Evolutionary conservation across 2,113 vertebrate species (phyloP).

Genomic region (Daubentonia madagascariensis): DNA sequence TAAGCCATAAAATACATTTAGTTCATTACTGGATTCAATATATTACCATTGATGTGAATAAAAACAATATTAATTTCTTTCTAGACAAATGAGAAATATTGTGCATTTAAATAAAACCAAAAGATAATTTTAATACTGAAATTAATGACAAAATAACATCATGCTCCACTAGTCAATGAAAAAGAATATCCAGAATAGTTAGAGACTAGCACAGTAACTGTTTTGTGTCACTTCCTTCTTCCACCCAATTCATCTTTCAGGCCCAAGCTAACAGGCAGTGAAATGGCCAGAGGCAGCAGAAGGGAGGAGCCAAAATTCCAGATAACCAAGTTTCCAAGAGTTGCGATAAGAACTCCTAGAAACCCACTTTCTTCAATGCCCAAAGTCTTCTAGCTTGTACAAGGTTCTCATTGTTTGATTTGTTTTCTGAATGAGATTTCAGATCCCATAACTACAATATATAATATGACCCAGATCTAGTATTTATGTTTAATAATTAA

Average conservation of each 20-base stretch:
- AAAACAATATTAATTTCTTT: background rate
- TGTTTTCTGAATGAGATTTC: slow-evolving; percentile 6
- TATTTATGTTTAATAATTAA: background rate
- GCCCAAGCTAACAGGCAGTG: background rate
- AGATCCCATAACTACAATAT: background rate
- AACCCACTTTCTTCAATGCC: background rate
- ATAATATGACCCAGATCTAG: background rate
- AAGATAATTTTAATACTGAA: slow-evolving; percentile 21
- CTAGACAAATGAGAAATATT: background rate
- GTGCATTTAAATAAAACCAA: background rate
- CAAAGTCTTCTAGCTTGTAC: background rate
- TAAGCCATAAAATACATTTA: background rate
- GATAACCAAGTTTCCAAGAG: background rate
- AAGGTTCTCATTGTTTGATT: background rate
- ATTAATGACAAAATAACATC: background rate
- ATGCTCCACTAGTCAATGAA: background rate
- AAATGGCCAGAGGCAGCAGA: background rate
- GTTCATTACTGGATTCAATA: background rate
- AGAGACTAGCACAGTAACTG: background rate
- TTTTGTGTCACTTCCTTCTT: background rate
- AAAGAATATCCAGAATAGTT: background rate
- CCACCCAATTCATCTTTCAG: background rate
- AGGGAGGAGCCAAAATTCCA: background rate
- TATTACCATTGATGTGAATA: background rate
- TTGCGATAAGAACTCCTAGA: background rate